Evolutionary conservation across 2,797 vertebrate genomes (phyloP), one percentile per base, ranked within the genome.

Genomic region (Falco naumanni): DNA sequence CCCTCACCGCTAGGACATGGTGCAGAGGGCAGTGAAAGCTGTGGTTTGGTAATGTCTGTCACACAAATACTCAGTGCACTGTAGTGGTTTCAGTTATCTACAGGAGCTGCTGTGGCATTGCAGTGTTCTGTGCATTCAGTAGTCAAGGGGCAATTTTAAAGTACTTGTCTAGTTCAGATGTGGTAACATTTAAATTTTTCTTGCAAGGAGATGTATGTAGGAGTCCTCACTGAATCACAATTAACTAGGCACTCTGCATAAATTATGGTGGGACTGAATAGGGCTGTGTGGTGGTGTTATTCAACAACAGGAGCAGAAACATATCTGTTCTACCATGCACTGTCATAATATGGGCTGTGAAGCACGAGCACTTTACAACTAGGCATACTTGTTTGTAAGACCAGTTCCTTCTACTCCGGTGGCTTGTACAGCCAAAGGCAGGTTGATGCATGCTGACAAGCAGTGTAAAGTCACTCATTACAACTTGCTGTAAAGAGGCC

Each of bases 241-340:
- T 81, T 90, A 87, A 39, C 68, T 63, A 89, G 34, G 53, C 37
- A 56, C 10, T 81, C 50, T 71, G 65, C 66, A 89, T 69, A 87
- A 90, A 76, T 93, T 84, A 64, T 16, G 1, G 13, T 59, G 57
- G 59, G 25, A 61, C 60, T 68, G 53, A 70, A 45, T 68, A 64
- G 71, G 33, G 33, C 41, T 81, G 18, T 64, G 20, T 2, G 3
- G 43, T 20, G 31, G 65, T 68, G 31, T 85, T 83, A 25, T 1
- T 93, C 31, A 74, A 8, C 15, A 24, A 16, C 20, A 71, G 56
- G 1, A 2, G 47, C 53, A 84, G 85, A 88, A 91, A 45, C 0
- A 0, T 70, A 22, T 14, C 47, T 82, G 16, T 85, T 90, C 66
- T 59, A 33, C 21, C 41, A 53, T 0, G 0, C 1, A 0, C 60